phyloP scores from a whole-genome alignment of 2,113 vertebrate species.

The Phainopepla nitens region DNA sequence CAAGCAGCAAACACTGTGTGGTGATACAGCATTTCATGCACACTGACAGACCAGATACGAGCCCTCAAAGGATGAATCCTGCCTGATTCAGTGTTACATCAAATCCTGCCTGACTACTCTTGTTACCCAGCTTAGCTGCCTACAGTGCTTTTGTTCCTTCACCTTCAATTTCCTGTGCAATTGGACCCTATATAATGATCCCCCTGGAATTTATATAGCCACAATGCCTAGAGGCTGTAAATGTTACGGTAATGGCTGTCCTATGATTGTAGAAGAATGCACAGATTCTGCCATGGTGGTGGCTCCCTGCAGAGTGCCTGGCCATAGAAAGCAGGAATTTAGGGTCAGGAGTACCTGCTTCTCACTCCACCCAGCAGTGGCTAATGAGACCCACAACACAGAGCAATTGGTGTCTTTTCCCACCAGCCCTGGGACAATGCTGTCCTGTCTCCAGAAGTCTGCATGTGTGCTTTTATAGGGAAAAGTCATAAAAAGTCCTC shows the following conservation, averaged over 20 bases:
- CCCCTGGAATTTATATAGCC: background rate
- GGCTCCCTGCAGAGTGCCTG: background rate
- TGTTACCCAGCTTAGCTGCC: background rate
- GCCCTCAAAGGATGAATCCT: background rate
- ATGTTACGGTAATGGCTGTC: background rate
- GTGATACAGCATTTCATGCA: background rate
- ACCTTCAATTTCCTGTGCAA: background rate
- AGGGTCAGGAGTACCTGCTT: background rate
- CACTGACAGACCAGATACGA: fast-evolving
- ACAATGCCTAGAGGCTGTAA: fast-evolving
- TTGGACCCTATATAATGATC: background rate
- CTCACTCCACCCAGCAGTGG: background rate
- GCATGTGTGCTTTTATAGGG: background rate
- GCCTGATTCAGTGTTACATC: background rate
- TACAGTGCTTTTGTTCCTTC: background rate
- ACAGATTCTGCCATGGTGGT: background rate
- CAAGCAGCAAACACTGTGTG: fast-evolving
- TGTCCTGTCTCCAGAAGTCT: background rate
- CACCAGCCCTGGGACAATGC: background rate
- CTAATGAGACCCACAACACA: background rate
- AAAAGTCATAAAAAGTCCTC: background rate
- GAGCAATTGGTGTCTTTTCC: background rate
- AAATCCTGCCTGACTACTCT: background rate
- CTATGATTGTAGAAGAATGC: background rate
- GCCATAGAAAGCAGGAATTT: background rate